A percentile compares a stretch with the other conserved stretches of the same genome.
Conservation (phyloP, 2,888 invertebrate genomes). For the Hanleya hanleyi region DNA sequence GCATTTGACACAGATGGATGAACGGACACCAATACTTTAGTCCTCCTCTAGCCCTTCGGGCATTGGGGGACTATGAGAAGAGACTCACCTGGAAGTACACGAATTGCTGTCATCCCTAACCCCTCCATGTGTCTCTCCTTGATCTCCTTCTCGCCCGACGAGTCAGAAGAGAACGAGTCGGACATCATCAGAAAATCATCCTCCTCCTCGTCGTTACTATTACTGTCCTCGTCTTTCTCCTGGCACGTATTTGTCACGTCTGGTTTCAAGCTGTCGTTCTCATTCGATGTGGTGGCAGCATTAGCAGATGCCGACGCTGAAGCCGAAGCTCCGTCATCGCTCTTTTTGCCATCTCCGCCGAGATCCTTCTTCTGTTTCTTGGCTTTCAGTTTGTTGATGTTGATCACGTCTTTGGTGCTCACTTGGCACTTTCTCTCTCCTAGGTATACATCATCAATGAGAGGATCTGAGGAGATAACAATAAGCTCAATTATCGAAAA, state of each 20-base stretch:
- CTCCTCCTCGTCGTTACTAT: conserved; percentile 32
- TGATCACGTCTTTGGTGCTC: neutral
- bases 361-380: conserved; percentile 27
- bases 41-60: too few species aligned
- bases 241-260: neutral
- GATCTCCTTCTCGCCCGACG: neutral
- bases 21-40: neutral
- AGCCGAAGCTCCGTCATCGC: neutral
- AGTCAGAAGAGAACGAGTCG: neutral
- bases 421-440: conserved; percentile 39
- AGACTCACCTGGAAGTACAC: conserved; percentile 36
- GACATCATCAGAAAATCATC: conserved; percentile 1
- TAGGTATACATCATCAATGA: conserved; percentile 70
- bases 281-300: neutral
- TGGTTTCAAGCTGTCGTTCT: neutral
- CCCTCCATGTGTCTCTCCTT: conserved; percentile 6
- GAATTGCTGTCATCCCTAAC: neutral
- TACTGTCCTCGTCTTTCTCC: conserved; percentile 17
- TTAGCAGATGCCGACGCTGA: conserved; percentile 3
- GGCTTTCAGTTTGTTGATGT: neutral
- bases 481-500: too few species aligned
- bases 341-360: conserved; percentile 15
- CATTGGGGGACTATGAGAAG: neutral
- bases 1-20: too few species aligned
- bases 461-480: conserved; percentile 52